phyloP scores from a whole-genome alignment of 2,888 invertebrate genomes.

The Escarpia spicata region DNA sequence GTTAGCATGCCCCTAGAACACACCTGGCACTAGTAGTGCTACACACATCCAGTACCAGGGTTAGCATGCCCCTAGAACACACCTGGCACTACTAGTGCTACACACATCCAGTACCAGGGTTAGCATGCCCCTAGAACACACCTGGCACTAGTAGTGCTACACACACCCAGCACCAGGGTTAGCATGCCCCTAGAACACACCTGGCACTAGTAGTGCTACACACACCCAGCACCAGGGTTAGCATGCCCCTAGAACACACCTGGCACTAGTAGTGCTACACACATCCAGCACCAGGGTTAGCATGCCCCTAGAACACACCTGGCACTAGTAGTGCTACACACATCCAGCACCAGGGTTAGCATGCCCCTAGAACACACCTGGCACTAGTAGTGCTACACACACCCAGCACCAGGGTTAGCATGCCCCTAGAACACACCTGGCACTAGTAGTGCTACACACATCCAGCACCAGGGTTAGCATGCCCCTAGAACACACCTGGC shows the following conservation, averaged over 20 bases:
- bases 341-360: not conserved
- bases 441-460: not conserved
- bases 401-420: not conserved
- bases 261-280: not conserved
- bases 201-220: not conserved
- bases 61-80: too few species aligned
- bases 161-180: not conserved
- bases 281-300: not conserved
- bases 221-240: not conserved
- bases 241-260: too few species aligned
- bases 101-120: not conserved
- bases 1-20: too few species aligned
- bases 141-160: too few species aligned
- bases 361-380: too few species aligned
- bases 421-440: too few species aligned
- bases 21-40: too few species aligned
- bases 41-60: not conserved
- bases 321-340: not conserved
- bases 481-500: too few species aligned
- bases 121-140: too few species aligned
- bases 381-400: not conserved
- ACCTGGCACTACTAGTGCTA: too few species aligned
- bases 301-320: too few species aligned
- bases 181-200: too few species aligned
- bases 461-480: not conserved